Base-by-base conservation (phyloP, 2,888 invertebrate genomes). In the Hyles lineata region DNA sequence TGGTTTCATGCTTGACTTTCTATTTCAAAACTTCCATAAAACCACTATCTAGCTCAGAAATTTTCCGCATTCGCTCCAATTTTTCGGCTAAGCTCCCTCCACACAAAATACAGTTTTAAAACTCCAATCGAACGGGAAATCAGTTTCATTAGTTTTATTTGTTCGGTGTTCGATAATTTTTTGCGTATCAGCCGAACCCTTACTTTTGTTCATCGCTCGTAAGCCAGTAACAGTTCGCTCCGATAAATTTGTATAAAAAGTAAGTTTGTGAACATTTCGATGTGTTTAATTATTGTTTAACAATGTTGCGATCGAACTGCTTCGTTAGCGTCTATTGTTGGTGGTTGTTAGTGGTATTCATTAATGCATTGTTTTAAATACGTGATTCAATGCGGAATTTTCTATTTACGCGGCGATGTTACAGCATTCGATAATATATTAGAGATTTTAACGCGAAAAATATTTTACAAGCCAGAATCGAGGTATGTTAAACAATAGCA, bases 181-280 rank as follows among this genome's bases (percentile, higher is more conserved):
- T 67, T 67, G 6, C 50, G 67, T 63, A 23, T 50, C 35, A 63
- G 32, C 23, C 23, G 23, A 50, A n/a, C 67, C 19, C 21, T 11
- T 4, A 35, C 43, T 17, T 43, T 67, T 67, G 50, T 50, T 67
- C 67, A 50, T 23, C 67, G 17, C 17, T 21, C 3, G 17, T 35
- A 50, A 50, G 67, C 50, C 43, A 35, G 23, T 43, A 21, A 43
- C 21, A 43, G 43, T 50, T 43, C 43, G 43, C 35, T 61, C 19
- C 62, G 23, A 67, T 23, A 23, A 50, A 67, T 55, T 63, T 67
- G 63, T 52, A 32, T 69, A 19, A 8, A 29, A 71, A 75, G 72
- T 74, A 71, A 74, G 70, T 77, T 73, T 72, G 63, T 29, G n/a
- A 71, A 23, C 50, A 61, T 29, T 7, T 29, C 35, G 58, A 35